These are phyloP conservation scores for Sylvicapra grimmia DNA, from an alignment of 2,113 vertebrate genomes.

Conservation along the genomic window DNA sequence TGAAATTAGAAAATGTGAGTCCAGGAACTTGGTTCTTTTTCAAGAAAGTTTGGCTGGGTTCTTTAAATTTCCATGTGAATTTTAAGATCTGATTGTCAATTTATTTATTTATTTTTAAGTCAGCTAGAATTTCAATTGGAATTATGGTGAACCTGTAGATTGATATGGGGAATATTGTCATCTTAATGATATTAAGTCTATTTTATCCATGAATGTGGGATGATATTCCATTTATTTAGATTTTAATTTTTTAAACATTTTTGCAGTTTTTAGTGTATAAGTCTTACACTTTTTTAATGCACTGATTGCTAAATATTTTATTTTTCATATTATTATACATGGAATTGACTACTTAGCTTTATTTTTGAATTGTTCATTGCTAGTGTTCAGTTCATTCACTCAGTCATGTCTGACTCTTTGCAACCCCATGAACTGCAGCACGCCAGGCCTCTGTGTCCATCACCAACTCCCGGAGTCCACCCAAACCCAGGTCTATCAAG, in stretches of 20 bases:
- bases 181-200: background rate
- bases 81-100: background rate
- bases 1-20: background rate
- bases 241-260: background rate
- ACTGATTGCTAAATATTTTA: background rate
- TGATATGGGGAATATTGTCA: background rate
- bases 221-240: background rate
- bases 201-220: background rate
- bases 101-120: background rate
- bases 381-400: background rate
- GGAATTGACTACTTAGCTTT: background rate
- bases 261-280: background rate
- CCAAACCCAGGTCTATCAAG: too few species aligned
- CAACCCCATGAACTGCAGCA: fast-evolving
- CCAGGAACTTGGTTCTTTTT: background rate
- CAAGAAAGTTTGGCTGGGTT: background rate
- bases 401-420: background rate
- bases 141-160: background rate
- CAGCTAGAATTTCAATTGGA: background rate
- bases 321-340: background rate
- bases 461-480: fast-evolving
- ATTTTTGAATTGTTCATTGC: background rate
- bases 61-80: background rate
- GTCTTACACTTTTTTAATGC: background rate
- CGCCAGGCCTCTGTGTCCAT: too few species aligned